phyloP scores from a whole-genome alignment of 2,888 invertebrate genomes.

The Siphonodentalium dalli region DNA sequence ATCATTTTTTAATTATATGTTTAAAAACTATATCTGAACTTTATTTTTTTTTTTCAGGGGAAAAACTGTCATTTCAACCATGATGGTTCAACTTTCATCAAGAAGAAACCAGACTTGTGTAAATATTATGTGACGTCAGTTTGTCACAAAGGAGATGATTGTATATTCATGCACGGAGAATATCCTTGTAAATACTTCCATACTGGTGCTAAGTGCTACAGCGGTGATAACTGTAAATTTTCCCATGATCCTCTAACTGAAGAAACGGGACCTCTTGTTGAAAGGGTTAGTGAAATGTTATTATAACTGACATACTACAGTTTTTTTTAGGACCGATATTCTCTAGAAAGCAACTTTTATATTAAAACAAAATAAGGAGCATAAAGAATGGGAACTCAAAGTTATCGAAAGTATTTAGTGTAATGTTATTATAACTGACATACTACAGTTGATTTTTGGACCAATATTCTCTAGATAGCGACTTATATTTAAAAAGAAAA shows the following conservation, averaged over 20 bases:
- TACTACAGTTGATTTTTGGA: no score
- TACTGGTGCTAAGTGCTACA: slow-evolving; percentile 78
- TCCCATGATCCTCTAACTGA: slow-evolving; percentile 90
- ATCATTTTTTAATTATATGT: neutral
- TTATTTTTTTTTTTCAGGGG: slow-evolving; percentile 68
- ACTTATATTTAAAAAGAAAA: no score
- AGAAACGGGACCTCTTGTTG: slow-evolving; percentile 71
- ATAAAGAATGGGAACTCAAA: no score
- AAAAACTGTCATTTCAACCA: slow-evolving; percentile 88
- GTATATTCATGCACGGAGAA: slow-evolving; percentile 91
- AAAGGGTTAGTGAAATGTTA: slow-evolving; percentile 68
- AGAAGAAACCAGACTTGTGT: slow-evolving; percentile 90
- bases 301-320: no score
- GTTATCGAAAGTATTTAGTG: no score
- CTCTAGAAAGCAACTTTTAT: no score
- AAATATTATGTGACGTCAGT: slow-evolving; percentile 96
- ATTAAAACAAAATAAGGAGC: no score
- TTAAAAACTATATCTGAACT: neutral
- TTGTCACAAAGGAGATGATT: slow-evolving; percentile 93
- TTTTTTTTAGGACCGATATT: no score
- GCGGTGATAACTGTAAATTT: slow-evolving; percentile 87
- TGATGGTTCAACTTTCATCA: slow-evolving; percentile 79
- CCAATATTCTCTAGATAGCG: no score
- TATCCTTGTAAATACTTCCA: slow-evolving; percentile 98
- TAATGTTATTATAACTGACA: no score